Percentiles rank a stretch among this genome's conserved stretches.
These are phyloP conservation scores for Lateolabrax maculatus DNA, from an alignment of 2,797 vertebrate genomes.

Conservation along the genomic window DNA sequence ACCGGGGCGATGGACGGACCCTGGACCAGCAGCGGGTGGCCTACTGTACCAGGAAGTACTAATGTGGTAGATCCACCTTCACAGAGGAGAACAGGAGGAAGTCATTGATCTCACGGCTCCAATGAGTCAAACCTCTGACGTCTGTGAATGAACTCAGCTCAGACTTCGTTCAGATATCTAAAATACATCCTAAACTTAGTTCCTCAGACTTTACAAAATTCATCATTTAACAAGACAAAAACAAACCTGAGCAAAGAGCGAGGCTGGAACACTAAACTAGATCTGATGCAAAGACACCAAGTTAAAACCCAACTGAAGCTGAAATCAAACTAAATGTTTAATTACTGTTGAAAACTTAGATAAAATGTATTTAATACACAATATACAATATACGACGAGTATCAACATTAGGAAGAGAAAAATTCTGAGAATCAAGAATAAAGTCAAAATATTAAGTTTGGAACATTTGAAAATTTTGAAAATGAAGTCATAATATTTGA, in stretches of 20 bases:
- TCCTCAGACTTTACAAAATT: background rate
- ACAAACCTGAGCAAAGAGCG: background rate
- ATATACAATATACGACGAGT: too few relatives aligned
- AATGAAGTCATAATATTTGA: too few relatives aligned
- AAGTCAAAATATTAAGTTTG: too few relatives aligned
- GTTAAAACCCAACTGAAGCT: too few relatives aligned
- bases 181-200: background rate
- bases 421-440: too few relatives aligned
- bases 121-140: too few relatives aligned
- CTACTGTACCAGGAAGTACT: constrained; percentile 55
- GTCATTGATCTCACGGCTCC: too few relatives aligned
- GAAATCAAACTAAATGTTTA: too few relatives aligned
- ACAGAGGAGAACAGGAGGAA: background rate
- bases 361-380: background rate
- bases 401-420: too few relatives aligned
- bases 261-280: background rate
- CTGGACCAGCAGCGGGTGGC: constrained; percentile 58
- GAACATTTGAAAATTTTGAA: too few relatives aligned
- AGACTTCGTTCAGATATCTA: background rate
- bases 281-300: too few relatives aligned
- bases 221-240: background rate
- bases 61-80: constrained; percentile 2
- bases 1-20: constrained; percentile 53
- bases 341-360: background rate
- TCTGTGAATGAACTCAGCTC: too few relatives aligned